Evolutionary conservation across 2,113 vertebrate genomes (phyloP).

Genomic region (Myiozetetes cayanensis): DNA sequence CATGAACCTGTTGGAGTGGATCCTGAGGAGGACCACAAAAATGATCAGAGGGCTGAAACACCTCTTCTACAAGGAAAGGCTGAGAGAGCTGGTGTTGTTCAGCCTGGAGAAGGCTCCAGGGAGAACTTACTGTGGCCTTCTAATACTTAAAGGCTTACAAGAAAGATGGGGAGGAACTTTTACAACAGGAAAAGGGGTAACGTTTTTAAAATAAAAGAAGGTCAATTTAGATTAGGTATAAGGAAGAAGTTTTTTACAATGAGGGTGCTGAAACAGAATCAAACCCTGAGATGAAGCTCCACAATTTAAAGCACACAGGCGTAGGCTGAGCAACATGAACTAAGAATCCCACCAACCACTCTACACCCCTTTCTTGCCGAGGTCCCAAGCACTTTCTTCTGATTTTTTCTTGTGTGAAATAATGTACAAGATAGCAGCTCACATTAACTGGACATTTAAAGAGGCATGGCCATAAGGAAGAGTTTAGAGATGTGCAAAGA

Average conservation of each 20-base stretch:
- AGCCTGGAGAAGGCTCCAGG: not conserved
- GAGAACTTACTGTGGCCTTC: not conserved
- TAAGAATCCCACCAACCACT: not conserved
- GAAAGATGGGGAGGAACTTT: not conserved
- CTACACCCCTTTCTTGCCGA: not conserved
- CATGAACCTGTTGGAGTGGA: not conserved
- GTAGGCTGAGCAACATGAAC: not conserved
- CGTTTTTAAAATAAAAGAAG: not conserved
- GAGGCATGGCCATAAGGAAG: not conserved
- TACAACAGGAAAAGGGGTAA: not conserved
- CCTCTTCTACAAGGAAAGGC: not conserved
- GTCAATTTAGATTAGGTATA: not conserved
- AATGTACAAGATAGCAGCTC: not conserved
- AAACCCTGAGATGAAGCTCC: not conserved
- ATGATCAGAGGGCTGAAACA: not conserved
- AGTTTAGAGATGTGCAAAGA: not conserved
- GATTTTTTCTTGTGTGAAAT: not conserved
- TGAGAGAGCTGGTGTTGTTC: not conserved
- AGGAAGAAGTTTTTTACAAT: not conserved
- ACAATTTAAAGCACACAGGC: not conserved
- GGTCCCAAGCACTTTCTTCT: not conserved
- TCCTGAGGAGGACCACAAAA: not conserved
- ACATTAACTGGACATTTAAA: not conserved
- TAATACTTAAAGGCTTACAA: not conserved
- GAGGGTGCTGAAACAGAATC: not conserved